Base-by-base conservation (phyloP, 2,797 vertebrate species). In the Arctocebus calabarensis region DNA sequence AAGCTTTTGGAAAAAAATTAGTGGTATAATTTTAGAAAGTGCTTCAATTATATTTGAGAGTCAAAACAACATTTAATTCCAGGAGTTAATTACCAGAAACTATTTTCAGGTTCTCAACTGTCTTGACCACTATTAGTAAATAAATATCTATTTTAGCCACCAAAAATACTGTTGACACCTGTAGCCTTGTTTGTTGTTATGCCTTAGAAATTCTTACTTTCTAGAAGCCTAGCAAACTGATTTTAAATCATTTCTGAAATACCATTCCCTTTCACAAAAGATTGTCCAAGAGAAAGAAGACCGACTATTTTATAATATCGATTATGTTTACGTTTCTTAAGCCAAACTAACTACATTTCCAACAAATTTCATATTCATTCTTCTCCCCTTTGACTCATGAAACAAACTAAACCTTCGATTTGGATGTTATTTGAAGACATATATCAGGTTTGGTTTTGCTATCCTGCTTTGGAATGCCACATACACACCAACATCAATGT, bases 41-140 rank as follows among this genome's bases (percentile, higher is more conserved):
- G 34, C 85, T 91, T 94, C 74, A 37, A 32, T 94, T 94, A 55
- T 92, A 74, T 95, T 77, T 78, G 78, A 96, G 84, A 88, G 34
- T 96, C 88, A 90, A 90, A 94, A 84, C 32, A 90, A 22, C 90
- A 55, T 95, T 93, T 96, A 55, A 93, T 91, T 94, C 81, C 79
- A 94, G 61, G 70, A 88, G 61, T 73, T 77, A 79, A 92, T 90
- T 75, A 55, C 73, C 22, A 10, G 2, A 13, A 88, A 25, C 57
- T 64, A 45, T 90, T 79, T 40, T 66, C 73, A 62, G 79, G 34
- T 37, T 43, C n/a, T 84, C 73, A 82, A 32, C 23, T 59, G 17
- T 57, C 23, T 52, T 90, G 45, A 79, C 52, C 40, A 43, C n/a
- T 23, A 0, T 45, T 34, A 17, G 7, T 40, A 40, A 68, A 1